A percentile compares a stretch with the other conserved stretches of the same genome.
Evolutionary conservation across 2,113 vertebrate species (phyloP).

Genomic region (Myiagra hebetior): DNA sequence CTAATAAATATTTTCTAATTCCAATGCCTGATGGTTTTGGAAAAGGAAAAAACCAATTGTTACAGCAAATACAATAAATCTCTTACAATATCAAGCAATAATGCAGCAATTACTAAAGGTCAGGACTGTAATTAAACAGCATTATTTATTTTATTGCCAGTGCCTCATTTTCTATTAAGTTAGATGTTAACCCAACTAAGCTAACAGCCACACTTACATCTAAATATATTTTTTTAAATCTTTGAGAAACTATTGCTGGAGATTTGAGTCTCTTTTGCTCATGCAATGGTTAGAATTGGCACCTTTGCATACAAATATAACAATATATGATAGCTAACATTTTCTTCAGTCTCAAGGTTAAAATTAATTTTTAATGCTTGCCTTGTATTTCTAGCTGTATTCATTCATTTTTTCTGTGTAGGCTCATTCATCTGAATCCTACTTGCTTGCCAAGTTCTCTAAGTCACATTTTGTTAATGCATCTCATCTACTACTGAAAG

Average conservation of each 20-base stretch:
- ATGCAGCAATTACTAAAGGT: slow-evolving; percentile 10
- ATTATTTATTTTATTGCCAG: slow-evolving; percentile 37
- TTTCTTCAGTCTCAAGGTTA: not conserved
- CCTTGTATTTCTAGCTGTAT: not conserved
- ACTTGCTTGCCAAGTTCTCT: not conserved
- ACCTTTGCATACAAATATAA: not conserved
- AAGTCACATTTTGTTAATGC: not conserved
- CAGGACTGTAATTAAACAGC: slow-evolving; percentile 44
- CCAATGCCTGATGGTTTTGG: not conserved
- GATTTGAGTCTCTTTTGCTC: not conserved
- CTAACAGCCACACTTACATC: not conserved
- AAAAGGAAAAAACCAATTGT: not conserved
- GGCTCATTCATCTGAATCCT: not conserved
- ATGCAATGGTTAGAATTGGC: not conserved
- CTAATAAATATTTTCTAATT: slow-evolving; percentile 2
- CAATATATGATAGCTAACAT: not conserved
- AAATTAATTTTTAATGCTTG: not conserved
- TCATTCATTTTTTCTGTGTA: not conserved
- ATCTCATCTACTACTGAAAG: not conserved
- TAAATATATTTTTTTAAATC: not conserved
- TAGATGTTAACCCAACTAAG: not conserved
- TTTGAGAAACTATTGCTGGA: not conserved
- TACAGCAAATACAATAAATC: slow-evolving; percentile 24
- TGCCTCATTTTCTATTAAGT: not conserved
- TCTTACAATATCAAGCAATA: not conserved